Evolutionary conservation across 2,113 vertebrate genomes (phyloP).

Genomic region (Terrapene triunguis): DNA sequence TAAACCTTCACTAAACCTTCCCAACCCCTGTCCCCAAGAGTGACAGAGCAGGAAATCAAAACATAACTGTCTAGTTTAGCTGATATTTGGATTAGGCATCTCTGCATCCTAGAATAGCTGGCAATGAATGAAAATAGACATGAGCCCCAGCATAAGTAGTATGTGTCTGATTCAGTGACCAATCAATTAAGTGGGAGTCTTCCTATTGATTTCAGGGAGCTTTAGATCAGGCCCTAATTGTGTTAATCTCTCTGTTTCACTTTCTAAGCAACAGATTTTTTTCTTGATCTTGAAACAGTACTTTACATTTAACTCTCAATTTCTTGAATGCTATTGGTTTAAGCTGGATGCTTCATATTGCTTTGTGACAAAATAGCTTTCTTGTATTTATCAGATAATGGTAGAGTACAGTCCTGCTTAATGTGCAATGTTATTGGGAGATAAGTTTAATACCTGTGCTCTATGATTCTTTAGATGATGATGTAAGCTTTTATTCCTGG

Average conservation of each 20-base stretch:
- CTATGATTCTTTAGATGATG: not conserved
- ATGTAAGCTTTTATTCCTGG: not conserved
- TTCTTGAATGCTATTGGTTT: not conserved
- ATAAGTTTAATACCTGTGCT: fast-evolving
- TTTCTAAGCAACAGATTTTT: not conserved
- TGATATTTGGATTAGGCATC: not conserved
- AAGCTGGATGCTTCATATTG: not conserved
- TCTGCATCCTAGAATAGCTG: not conserved
- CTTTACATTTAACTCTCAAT: not conserved
- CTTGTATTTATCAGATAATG: not conserved
- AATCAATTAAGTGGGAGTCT: too few species aligned
- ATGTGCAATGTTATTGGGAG: not conserved
- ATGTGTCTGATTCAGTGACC: not conserved
- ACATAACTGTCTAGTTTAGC: not conserved
- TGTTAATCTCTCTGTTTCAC: not conserved
- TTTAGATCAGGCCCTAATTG: not conserved
- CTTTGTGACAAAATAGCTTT: not conserved
- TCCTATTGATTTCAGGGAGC: not conserved
- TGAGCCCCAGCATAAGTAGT: not conserved
- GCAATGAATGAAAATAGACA: not conserved
- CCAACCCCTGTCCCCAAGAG: not conserved
- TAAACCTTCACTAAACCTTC: too few species aligned
- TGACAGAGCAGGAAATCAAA: not conserved
- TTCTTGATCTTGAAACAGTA: not conserved
- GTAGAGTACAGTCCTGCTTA: not conserved